These are phyloP conservation scores for Micoletzkya japonica DNA, from an alignment of 2,888 invertebrate genomes.

Conservation along the genomic window DNA sequence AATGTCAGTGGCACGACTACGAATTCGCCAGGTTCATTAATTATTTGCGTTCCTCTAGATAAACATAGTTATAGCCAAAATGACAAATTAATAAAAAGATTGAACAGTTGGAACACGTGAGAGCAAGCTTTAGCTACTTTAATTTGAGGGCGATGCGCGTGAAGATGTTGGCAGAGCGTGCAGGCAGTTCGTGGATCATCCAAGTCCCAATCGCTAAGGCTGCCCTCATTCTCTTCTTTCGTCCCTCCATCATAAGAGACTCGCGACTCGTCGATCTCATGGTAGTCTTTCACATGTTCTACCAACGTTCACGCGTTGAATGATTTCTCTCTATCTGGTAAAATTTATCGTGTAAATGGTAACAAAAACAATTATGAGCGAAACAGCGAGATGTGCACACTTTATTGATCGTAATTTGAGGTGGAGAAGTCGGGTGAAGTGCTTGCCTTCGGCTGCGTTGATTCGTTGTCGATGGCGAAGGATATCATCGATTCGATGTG, in stretches of 20 bases:
- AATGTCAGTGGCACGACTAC: conserved; percentile 27
- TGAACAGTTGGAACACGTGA: no score
- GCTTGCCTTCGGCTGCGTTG: conserved; percentile 23
- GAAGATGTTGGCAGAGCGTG: conserved; percentile 22
- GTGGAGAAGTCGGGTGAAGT: conserved; percentile 16
- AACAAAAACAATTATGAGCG: no score
- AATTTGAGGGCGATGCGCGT: conserved; percentile 17
- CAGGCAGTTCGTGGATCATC: conserved; percentile 9
- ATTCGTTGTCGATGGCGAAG: conserved; percentile 14
- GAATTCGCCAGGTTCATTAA: conserved; percentile 18
- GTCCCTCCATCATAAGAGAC: conserved; percentile 12
- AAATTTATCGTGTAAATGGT: no score
- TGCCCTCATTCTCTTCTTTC: conserved; percentile 13
- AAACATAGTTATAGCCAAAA: background rate
- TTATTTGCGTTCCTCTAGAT: background rate
- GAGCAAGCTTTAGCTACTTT: no score
- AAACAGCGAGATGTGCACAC: no score
- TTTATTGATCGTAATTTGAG: no score
- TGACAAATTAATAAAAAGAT: background rate
- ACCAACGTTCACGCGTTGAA: background rate
- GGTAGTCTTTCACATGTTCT: background rate
- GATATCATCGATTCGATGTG: conserved; percentile 19
- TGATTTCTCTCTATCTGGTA: background rate
- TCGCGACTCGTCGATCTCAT: conserved; percentile 22
- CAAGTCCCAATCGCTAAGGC: conserved; percentile 16